Conservation (phyloP, 2,113 vertebrate genomes). For the Hyaena hyaena region DNA sequence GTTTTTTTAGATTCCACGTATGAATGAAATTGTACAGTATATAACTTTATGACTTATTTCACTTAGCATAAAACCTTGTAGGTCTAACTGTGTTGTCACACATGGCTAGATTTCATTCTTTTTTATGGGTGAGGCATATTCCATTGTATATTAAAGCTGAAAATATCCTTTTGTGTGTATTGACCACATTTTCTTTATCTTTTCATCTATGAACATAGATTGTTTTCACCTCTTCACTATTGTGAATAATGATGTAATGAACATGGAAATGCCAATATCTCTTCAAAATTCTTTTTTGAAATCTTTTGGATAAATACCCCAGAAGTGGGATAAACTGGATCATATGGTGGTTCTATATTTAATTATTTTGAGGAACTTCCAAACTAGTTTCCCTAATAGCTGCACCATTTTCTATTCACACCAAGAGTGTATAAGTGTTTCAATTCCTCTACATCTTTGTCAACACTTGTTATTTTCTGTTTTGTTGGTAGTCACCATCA, state of each 20-base stretch:
- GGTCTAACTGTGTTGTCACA: background rate
- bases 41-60: background rate
- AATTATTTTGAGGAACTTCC: background rate
- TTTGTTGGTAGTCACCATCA: background rate
- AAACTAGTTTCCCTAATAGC: background rate
- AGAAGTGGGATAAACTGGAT: background rate
- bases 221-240: background rate
- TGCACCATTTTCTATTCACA: background rate
- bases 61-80: background rate
- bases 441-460: background rate
- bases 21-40: background rate
- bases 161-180: background rate
- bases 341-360: background rate
- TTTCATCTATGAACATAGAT: background rate
- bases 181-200: background rate
- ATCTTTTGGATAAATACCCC: background rate
- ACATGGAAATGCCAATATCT: background rate
- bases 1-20: background rate
- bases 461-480: background rate
- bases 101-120: background rate
- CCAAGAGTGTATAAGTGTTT: background rate
- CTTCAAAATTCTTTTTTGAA: background rate
- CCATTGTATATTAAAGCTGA: background rate
- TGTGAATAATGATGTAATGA: background rate
- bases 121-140: background rate